Conservation (phyloP, 2,113 vertebrate species). For the Platanista minor region DNA sequence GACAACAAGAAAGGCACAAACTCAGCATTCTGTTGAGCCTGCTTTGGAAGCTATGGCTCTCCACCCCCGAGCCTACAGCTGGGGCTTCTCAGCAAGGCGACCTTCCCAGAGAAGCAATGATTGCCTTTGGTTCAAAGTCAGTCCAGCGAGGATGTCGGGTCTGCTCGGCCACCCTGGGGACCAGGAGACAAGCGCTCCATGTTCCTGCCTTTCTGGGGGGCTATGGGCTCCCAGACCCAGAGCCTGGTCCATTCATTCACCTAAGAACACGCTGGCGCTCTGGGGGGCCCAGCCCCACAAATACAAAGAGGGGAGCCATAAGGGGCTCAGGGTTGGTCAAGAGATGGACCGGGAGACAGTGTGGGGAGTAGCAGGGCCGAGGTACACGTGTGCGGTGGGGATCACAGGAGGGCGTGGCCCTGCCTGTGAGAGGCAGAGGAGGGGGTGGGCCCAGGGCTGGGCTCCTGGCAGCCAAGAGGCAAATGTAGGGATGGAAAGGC, state of each 20-base stretch:
- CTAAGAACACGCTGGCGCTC: not conserved
- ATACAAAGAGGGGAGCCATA: not conserved
- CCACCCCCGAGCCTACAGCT: not conserved
- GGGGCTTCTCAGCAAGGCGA: not conserved
- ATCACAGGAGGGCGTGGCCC: not conserved
- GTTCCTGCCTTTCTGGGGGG: not conserved
- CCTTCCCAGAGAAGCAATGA: not conserved
- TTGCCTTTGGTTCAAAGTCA: not conserved
- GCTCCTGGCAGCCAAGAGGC: not conserved
- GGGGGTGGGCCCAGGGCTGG: accelerated
- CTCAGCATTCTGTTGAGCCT: not conserved
- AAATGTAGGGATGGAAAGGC: not conserved
- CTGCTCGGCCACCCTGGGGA: not conserved
- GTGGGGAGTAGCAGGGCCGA: not conserved
- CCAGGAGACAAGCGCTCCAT: not conserved
- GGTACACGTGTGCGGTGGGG: not conserved
- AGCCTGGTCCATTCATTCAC: not conserved
- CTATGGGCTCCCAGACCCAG: not conserved
- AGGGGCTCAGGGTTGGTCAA: not conserved
- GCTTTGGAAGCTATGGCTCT: not conserved
- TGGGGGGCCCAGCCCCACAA: not conserved
- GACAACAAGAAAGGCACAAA: accelerated
- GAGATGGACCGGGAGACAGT: not conserved
- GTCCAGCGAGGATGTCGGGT: not conserved
- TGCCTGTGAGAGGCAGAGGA: too few relatives aligned